Evolutionary conservation across 2,888 invertebrate genomes (phyloP).

Genomic region (Trichacis sp.): DNA sequence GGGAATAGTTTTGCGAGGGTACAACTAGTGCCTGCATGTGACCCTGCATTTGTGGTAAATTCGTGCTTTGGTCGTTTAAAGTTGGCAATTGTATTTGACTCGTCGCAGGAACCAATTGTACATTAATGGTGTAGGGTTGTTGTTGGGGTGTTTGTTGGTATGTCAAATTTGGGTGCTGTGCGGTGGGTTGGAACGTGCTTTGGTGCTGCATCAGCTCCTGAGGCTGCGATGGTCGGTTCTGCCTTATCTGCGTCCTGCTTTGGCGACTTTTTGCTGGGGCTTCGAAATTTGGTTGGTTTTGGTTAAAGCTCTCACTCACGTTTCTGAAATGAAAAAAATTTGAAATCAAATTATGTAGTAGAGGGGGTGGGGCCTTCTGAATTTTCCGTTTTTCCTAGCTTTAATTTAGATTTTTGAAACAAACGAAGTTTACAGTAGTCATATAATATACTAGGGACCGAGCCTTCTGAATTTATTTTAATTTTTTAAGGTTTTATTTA

Average conservation of each 20-base stretch:
- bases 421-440: too few relatives aligned
- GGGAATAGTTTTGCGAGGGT: slow-evolving; percentile 46
- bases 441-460: too few relatives aligned
- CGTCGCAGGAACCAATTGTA: slow-evolving; percentile 50
- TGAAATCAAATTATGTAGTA: too few relatives aligned
- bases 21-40: slow-evolving; percentile 43
- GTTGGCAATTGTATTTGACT: slow-evolving; percentile 51
- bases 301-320: slow-evolving; percentile 43
- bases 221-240: slow-evolving; percentile 48
- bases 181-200: slow-evolving; percentile 47
- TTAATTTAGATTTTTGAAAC: too few relatives aligned
- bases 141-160: slow-evolving; percentile 46
- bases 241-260: slow-evolving; percentile 50
- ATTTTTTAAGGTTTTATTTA: too few relatives aligned
- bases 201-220: slow-evolving; percentile 44
- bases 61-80: slow-evolving; percentile 51
- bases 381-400: too few relatives aligned
- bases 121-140: slow-evolving; percentile 57
- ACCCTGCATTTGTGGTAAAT: slow-evolving; percentile 26
- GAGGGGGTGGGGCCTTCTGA: too few relatives aligned
- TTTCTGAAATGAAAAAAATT: too few relatives aligned
- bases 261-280: slow-evolving; percentile 51
- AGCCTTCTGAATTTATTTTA: too few relatives aligned
- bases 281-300: slow-evolving; percentile 50
- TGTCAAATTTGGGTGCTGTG: slow-evolving; percentile 52